Percentiles rank a stretch among this genome's conserved stretches.
Evolutionary conservation across 2,797 vertebrate genomes (phyloP).

Genomic region (Hydrolagus colliei): DNA sequence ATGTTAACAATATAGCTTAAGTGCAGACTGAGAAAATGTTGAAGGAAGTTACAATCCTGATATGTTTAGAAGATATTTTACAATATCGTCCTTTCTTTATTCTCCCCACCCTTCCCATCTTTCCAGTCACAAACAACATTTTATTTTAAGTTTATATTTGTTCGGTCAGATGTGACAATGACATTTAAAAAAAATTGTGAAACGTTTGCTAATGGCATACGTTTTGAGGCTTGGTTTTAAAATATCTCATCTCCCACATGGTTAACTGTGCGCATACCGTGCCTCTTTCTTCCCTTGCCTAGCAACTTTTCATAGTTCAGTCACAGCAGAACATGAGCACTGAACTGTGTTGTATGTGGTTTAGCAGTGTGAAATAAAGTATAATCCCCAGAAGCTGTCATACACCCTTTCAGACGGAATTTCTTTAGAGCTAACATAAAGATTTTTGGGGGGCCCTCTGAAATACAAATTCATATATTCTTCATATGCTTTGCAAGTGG

Average conservation of each 20-base stretch:
- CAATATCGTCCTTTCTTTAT: not conserved
- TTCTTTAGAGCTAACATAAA: not conserved
- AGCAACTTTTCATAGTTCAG: not conserved
- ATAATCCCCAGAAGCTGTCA: not conserved
- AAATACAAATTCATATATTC: not conserved
- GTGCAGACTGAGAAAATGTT: not conserved
- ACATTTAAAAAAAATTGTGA: not conserved
- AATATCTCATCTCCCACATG: not conserved
- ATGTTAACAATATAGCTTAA: not conserved
- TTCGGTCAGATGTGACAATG: not conserved
- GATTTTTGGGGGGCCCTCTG: not conserved
- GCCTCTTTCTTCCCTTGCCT: not conserved
- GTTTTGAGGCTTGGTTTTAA: not conserved
- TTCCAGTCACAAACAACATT: not conserved
- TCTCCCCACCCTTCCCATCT: not conserved
- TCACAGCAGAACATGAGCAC: not conserved
- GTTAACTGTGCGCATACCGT: not conserved
- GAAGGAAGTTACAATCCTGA: not conserved
- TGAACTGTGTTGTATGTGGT: not conserved
- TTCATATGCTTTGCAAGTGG: not conserved
- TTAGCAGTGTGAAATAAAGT: not conserved
- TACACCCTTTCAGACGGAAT: not conserved
- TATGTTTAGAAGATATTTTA: not conserved
- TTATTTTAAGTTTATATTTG: not conserved
- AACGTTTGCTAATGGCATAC: not conserved